phyloP scores from a whole-genome alignment of 2,797 vertebrate genomes.

The Pelodytes ibericus region DNA sequence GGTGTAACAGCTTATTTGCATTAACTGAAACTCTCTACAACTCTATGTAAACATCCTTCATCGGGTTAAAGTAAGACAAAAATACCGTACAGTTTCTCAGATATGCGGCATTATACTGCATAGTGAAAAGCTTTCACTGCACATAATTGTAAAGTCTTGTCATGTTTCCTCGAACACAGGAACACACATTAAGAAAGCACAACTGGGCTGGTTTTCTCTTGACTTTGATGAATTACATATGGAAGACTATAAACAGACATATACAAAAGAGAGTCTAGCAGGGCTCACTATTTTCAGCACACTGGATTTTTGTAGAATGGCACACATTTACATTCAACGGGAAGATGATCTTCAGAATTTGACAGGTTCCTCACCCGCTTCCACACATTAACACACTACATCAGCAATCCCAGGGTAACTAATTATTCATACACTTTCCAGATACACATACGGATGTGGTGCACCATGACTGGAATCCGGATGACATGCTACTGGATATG shows the following conservation, averaged over 20 bases:
- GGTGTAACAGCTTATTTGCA: too few species aligned
- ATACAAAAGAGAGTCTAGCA: conserved; percentile 44
- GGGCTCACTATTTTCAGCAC: conserved; percentile 37
- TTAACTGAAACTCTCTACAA: too few species aligned
- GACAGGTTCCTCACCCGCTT: conserved; percentile 48
- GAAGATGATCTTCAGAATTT: conserved; percentile 27
- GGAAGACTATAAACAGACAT: conserved; percentile 43
- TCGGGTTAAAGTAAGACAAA: too few species aligned
- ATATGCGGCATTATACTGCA: too few species aligned
- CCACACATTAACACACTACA: conserved; percentile 43
- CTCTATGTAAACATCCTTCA: too few species aligned
- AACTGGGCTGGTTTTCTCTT: conserved; percentile 29
- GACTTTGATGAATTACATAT: conserved; percentile 55
- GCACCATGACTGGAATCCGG: conserved; percentile 4
- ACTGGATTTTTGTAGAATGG: conserved; percentile 41
- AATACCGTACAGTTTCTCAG: too few species aligned
- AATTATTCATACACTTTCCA: conserved; percentile 35
- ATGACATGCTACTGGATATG: conserved; percentile 18
- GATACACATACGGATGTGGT: not conserved
- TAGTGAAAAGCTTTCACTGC: too few species aligned
- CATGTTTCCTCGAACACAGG: conserved; percentile 28
- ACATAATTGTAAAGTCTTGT: conserved; percentile 29
- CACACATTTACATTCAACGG: conserved; percentile 47
- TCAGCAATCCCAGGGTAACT: conserved; percentile 46
- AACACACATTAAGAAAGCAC: conserved; percentile 39